A percentile compares a stretch with the other conserved stretches of the same genome.
Evolutionary conservation across 2,888 invertebrate genomes (phyloP).

Genomic region (Eueremaeus valkanovi): DNA sequence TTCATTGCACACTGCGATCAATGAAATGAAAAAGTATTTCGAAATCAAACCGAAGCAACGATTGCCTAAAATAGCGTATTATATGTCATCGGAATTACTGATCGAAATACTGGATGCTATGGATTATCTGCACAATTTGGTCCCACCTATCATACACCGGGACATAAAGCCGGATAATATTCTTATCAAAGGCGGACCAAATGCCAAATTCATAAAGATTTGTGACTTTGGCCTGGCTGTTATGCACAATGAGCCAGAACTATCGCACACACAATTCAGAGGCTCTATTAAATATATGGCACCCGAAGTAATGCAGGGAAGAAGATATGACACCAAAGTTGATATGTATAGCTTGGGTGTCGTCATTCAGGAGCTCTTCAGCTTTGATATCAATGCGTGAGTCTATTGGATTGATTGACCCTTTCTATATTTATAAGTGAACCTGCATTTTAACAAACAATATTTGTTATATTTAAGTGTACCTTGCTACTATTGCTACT

Average conservation of each 20-base stretch:
- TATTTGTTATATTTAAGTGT: no score
- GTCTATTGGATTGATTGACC: no score
- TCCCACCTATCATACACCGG: not conserved
- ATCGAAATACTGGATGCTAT: not conserved
- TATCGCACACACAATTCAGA: not conserved
- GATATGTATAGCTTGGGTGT: not conserved
- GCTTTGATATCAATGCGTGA: not conserved
- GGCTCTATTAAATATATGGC: not conserved
- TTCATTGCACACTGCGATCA: no score
- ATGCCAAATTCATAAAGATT: not conserved
- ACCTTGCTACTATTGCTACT: no score
- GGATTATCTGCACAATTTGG: not conserved
- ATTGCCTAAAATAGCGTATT: no score
- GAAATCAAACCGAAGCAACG: no score
- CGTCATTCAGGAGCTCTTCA: not conserved
- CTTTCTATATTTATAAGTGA: no score
- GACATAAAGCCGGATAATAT: not conserved
- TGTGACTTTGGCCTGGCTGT: not conserved
- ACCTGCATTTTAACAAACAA: no score
- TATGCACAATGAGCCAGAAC: not conserved
- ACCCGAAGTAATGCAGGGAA: not conserved
- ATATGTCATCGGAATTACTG: not conserved
- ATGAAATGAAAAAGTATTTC: no score
- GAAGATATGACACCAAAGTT: not conserved
- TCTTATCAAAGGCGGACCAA: not conserved